Percentiles rank a stretch among this genome's conserved stretches.
Evolutionary conservation across 2,797 vertebrate genomes (phyloP).

Genomic region (Pseudochirops cupreus): DNA sequence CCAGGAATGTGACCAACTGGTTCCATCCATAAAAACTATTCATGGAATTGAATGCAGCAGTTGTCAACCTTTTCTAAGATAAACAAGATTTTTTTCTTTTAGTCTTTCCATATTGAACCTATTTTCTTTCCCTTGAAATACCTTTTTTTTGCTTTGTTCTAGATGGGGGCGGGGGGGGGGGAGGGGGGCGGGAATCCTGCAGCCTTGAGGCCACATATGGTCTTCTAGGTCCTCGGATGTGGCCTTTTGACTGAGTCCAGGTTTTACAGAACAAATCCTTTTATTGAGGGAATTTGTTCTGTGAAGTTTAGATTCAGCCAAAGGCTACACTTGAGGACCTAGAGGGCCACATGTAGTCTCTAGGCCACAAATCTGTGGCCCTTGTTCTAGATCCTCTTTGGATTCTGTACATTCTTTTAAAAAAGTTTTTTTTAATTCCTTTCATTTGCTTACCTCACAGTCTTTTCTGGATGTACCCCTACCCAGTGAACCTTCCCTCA

Average conservation of each 20-base stretch:
- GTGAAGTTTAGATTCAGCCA: too few species aligned
- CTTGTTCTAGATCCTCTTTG: not conserved
- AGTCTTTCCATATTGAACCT: not conserved
- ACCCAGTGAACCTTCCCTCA: not conserved
- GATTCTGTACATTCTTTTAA: constrained; percentile 3
- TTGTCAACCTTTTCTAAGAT: not conserved
- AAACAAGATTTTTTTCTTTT: constrained; percentile 4
- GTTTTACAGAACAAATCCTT: too few species aligned
- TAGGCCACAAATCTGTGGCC: too few species aligned
- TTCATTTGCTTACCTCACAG: not conserved
- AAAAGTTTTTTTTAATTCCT: not conserved
- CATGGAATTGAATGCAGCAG: not conserved
- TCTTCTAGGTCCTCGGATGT: too few species aligned
- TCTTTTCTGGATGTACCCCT: not conserved
- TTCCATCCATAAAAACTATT: constrained; percentile 11
- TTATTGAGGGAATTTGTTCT: too few species aligned
- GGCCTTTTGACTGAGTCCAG: too few species aligned
- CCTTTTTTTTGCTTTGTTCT: not conserved
- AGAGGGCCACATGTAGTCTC: too few species aligned
- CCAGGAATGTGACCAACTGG: not conserved
- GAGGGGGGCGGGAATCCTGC: too few species aligned
- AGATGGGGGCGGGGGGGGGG: too few species aligned
- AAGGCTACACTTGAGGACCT: too few species aligned
- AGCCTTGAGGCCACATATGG: too few species aligned
- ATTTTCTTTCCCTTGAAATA: constrained; percentile 24